These are phyloP conservation scores for Zaprionus tsacasi DNA, from an alignment of 1,140 invertebrate genomes.

Conservation along the genomic window DNA sequence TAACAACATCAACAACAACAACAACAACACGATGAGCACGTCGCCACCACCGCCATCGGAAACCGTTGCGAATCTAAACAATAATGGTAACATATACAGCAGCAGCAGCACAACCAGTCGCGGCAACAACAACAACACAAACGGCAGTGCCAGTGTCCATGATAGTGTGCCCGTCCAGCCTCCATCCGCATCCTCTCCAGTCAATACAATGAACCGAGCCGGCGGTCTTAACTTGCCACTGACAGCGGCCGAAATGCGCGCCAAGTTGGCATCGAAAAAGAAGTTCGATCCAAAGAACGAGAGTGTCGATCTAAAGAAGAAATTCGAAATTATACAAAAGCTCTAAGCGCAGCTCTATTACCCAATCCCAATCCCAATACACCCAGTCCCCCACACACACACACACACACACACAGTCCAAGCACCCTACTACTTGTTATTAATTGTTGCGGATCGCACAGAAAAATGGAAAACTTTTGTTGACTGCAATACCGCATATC, in stretches of 20 bases:
- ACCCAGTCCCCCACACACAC: neutral
- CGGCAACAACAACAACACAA: constrained; percentile 27
- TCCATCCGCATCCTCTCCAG: constrained; percentile 40
- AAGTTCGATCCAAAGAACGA: constrained; percentile 95
- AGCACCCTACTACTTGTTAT: constrained; percentile 69
- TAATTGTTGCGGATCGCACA: constrained; percentile 42
- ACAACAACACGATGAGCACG: constrained; percentile 61
- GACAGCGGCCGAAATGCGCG: constrained; percentile 94
- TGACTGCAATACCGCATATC: constrained; percentile 19
- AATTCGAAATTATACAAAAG: constrained; percentile 96
- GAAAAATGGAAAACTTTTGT: constrained; percentile 18
- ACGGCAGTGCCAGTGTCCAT: constrained; percentile 55
- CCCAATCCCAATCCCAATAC: neutral
- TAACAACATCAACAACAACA: constrained; percentile 53
- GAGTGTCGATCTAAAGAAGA: constrained; percentile 94
- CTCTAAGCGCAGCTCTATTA: constrained; percentile 85
- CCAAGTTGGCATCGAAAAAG: constrained; percentile 92
- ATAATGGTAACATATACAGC: constrained; percentile 80
- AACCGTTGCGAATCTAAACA: constrained; percentile 59
- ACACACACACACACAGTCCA: constrained; percentile 22
- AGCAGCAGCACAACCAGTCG: constrained; percentile 28
- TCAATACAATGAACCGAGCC: constrained; percentile 51
- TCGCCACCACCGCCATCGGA: constrained; percentile 67
- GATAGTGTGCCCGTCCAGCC: constrained; percentile 37
- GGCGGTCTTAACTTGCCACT: constrained; percentile 90